Conservation (phyloP, 2,797 vertebrate genomes). For the Enteromius treurensis region DNA sequence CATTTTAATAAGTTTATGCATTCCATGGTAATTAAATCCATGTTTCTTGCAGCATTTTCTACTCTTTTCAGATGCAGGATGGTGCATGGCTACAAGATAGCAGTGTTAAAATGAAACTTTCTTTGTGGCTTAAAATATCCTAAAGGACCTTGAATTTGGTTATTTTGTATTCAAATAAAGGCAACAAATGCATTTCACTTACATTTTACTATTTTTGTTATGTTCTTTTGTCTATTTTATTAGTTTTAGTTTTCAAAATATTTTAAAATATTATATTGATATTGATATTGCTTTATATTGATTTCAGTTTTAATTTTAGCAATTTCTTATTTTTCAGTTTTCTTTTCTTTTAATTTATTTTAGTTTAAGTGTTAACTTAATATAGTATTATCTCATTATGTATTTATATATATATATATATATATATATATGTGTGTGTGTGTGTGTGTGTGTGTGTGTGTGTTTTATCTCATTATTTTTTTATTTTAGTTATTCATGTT, state of each 20-base stretch:
- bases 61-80: neutral
- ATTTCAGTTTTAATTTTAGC: neutral
- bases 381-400: no score
- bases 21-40: neutral
- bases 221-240: neutral
- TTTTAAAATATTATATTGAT: neutral
- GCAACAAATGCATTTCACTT: neutral
- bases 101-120: neutral
- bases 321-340: neutral
- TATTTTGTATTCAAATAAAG: slow-evolving; percentile 5
- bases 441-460: no score
- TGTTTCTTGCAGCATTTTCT: neutral
- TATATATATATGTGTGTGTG: no score
- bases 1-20: neutral
- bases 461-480: no score
- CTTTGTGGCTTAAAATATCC: neutral
- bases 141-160: neutral
- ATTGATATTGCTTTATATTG: neutral
- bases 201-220: neutral
- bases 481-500: neutral
- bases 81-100: neutral
- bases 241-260: neutral
- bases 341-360: neutral
- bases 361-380: neutral
- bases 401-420: no score